Base-by-base conservation (phyloP, 2,888 invertebrate genomes). In the Aleiodes alternator region DNA sequence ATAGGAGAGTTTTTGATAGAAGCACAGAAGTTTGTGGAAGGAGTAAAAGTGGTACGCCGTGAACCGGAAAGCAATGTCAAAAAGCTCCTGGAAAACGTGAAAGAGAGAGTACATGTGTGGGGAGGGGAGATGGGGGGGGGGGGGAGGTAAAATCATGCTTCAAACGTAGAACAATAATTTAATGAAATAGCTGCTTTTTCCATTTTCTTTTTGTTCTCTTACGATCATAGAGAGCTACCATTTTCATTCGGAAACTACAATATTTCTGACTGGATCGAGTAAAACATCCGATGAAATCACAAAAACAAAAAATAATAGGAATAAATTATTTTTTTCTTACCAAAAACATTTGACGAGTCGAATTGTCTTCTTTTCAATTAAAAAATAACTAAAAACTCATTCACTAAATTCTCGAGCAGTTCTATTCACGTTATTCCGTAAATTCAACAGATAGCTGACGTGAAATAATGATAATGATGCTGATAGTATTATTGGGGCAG, bases 21-120 rank as follows among this genome's bases (percentile, higher is more conserved):
- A 57, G 57, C 29, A 57, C 9, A 57, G 57, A 6, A n/a, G 50
- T 11, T n/a, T 6, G 50, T 50, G 9, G 50, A 50, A 50, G 5
- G 14, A 34, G 34, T n/a, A 59, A 59, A 31, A 59, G 59, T 59
- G 59, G 31, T n/a, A 29, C 14, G 5, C 34, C 59, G n/a, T 57
- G 57, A 57, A 57, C 31, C 57, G 57, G 57, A 57, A 57, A 57
- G 57, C 31, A 57, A 57, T 31, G 57, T 57, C 57, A 57, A 57
- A 57, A 57, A 31, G 16, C 31, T 29, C 12, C 29, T n/a, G 31
- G 31, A 57, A 29, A 23, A 23, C 23, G 23, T 23, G 29, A n/a
- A 12, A 57, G 31, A n/a, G 31, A 50, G 56, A 56, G 56, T 5
- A 31, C 29, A 12, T 31, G 11, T 31, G 29, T 57, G 29, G 57